Evolutionary conservation across 2,888 invertebrate species (phyloP).

Genomic region (Drosophila limbata): DNA sequence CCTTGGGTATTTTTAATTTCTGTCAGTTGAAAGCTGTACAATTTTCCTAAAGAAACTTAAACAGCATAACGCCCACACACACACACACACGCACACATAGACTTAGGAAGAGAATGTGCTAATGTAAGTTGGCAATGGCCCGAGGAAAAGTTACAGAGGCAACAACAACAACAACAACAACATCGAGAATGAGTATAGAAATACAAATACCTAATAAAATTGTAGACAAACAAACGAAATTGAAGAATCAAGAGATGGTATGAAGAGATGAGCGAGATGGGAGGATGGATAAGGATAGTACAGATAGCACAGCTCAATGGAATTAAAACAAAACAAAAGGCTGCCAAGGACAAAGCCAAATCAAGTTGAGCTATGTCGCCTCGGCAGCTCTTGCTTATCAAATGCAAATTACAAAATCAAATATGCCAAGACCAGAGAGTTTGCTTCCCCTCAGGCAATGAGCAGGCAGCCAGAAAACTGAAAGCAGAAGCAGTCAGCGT

Average conservation of each 20-base stretch:
- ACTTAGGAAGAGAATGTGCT: constrained; percentile 24
- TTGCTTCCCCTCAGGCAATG: constrained; percentile 35
- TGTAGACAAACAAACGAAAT: constrained; percentile 46
- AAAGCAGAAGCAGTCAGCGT: constrained; percentile 19
- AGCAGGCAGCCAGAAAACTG: constrained; percentile 22
- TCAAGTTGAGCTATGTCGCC: constrained; percentile 48
- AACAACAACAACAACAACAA: constrained; percentile 25
- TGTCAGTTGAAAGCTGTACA: constrained; percentile 27
- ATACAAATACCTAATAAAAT: constrained; percentile 61
- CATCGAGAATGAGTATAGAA: constrained; percentile 18
- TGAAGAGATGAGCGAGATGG: constrained; percentile 20
- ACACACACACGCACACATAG: not conserved
- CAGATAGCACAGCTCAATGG: constrained; percentile 69
- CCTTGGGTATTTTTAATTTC: constrained; percentile 54
- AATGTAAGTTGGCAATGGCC: constrained; percentile 44
- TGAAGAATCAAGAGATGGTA: constrained; percentile 14
- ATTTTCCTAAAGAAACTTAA: constrained; percentile 21
- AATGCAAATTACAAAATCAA: constrained; percentile 77
- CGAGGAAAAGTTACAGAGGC: constrained; percentile 32
- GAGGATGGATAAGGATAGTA: constrained; percentile 44
- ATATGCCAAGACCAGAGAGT: constrained; percentile 64
- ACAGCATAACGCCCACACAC: constrained; percentile 2
- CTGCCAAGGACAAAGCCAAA: constrained; percentile 56
- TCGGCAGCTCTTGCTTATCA: constrained; percentile 59
- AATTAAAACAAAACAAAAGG: constrained; percentile 77